These are phyloP conservation scores for Agrilus mali DNA, from an alignment of 2,888 invertebrate species.

Conservation along the genomic window DNA sequence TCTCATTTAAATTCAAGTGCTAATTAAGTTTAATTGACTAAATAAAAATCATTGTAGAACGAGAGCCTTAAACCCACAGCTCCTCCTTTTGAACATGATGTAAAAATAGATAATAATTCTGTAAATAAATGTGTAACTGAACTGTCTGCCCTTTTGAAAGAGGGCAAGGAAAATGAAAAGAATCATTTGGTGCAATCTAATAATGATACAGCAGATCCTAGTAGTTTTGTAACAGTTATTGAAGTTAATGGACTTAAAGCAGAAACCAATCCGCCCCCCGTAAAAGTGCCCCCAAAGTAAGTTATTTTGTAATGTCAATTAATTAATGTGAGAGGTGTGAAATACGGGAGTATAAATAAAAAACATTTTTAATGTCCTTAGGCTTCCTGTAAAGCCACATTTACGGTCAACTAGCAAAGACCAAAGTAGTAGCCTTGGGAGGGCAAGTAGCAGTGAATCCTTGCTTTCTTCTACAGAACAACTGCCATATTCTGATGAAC, in stretches of 20 bases:
- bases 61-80: conserved; percentile 13
- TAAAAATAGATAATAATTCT: conserved; percentile 26
- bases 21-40: too few relatives aligned
- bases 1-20: too few relatives aligned
- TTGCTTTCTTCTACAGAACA: conserved; percentile 43
- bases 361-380: conserved; percentile 6
- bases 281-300: conserved; percentile 11
- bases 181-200: not conserved
- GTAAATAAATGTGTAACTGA: conserved; percentile 61
- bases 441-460: conserved; percentile 30
- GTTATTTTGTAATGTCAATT: not conserved
- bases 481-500: conserved; percentile 48
- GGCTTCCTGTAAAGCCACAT: conserved; percentile 30
- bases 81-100: conserved; percentile 17
- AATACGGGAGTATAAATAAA: not conserved
- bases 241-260: conserved; percentile 72
- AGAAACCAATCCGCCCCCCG: conserved; percentile 7
- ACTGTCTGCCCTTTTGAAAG: conserved; percentile 36
- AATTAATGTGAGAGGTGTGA: not conserved
- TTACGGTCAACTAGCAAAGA: conserved; percentile 15
- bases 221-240: conserved; percentile 75
- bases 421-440: conserved; percentile 17
- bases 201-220: conserved; percentile 28
- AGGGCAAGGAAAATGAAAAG: conserved; percentile 5
- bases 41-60: not conserved